Evolutionary conservation across 1,140 invertebrate species (phyloP), one percentile per base, ranked within the genome.

Genomic region (Venturia canescens): DNA sequence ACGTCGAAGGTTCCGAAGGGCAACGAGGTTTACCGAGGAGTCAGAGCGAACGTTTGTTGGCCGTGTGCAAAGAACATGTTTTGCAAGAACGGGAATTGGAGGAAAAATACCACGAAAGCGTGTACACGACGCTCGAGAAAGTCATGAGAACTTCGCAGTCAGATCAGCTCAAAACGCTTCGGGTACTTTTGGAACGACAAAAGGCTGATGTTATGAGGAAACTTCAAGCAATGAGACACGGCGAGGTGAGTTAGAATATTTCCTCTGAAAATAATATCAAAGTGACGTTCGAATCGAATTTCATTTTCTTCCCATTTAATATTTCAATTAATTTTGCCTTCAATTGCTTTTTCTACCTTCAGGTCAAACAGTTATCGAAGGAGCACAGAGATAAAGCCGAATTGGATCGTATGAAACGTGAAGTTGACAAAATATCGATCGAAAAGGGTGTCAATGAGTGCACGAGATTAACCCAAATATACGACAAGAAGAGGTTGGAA

Each of bases 381-480:
- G 94, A 95, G 80, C 96, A 97, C 87, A 95, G 94, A 85, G 98
- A 99, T 88, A 96, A 98, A 87, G 97, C 98, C 85, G 98, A 98
- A 90, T 93, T 98, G 82, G 95, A 89, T 81, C 94, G 95, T 84
- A 95, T 96, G 89, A 96, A 96, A 86, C 91, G 96, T 38, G 96
- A 96, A 90, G 94, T 96, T 2, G 94, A 93, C 21, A 94, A 94
- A 80, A 94, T 94, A 63, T 95, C 97, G 1, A 96, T 97, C 57
- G 96, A 96, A 84, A 95, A 96, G 80, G 97, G 96, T 34, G 96
- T 97, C 48, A 94, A 95, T 29, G 97, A 97, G 91, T 94, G 96
- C 44, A 94, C 95, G 50, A 94, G 95, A 77, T 91, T 97, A 71
- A 95, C 94, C 79, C 93, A 96, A 86, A 93, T 95, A 69, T 97